Base-by-base conservation (phyloP, 2,797 vertebrate species). In the Lacerta bilineata region DNA sequence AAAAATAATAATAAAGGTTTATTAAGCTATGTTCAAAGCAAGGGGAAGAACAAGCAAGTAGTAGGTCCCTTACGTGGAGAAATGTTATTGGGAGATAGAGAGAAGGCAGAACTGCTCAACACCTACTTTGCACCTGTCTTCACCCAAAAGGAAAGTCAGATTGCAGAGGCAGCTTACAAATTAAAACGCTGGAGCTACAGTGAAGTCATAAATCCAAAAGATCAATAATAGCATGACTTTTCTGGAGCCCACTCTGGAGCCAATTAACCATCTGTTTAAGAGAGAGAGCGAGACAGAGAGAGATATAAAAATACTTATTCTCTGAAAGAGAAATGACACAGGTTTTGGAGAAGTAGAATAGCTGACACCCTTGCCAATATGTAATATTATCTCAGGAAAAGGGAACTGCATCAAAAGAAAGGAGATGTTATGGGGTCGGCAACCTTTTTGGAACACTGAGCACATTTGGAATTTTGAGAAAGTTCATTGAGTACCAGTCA, bases 161-260 rank as follows among this genome's bases (percentile, higher is more conserved):
- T 59, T 83, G 61, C 84, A 55, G 3, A 88, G 33, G 23, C 10
- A 68, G 46, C 27, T 50, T 87, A 10, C 85, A 89, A 17, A 72
- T 85, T 72, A 74, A 87, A 61, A 80, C 3, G 72, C 46, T 74
- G 72, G 89, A 74, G 1, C 3, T 86, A 9, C 43, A 75, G 5
- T 55, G 87, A 29, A 8, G 0, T 91, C 55, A 74, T n/a, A 71
- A 15, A 0, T 82, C 1, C 41, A 85, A 25, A 4, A 64, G 61
- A 75, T 27, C 29, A 46, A n/a, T 7, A 64, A 8, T n/a, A 72
- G 71, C 29, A 89, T 92, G 85, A 61, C 0, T 3, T 91, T 76
- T 0, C 33, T 72, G 2, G n/a, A 33, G 13, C 69, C 0, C 29
- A 72, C 75, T 88, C 2, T 46, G 74, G 80, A 59, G 77, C 43